Conservation (phyloP, 2,113 vertebrate species). For the Dicrurus megarhynchus region DNA sequence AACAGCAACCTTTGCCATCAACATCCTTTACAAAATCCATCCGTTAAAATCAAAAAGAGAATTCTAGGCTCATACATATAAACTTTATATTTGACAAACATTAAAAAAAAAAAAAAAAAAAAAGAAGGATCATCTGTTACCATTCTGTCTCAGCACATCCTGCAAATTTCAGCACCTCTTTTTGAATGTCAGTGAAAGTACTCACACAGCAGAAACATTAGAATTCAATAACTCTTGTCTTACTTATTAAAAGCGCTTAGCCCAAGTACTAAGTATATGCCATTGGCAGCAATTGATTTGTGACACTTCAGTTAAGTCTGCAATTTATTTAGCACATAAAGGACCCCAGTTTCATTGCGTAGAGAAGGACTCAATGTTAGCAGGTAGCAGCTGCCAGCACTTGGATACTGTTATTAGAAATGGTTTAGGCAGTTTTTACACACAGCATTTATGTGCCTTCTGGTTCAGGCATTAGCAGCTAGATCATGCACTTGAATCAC, state of each 20-base stretch:
- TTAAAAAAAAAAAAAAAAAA: background rate
- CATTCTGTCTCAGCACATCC: background rate
- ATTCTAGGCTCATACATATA: background rate
- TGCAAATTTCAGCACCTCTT: background rate
- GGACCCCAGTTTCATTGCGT: background rate
- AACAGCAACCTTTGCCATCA: background rate
- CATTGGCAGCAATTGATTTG: background rate
- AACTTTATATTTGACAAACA: background rate
- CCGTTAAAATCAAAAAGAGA: background rate
- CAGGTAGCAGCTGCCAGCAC: constrained; percentile 4
- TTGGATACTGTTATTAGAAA: background rate
- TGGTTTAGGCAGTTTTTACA: background rate
- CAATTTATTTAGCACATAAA: background rate
- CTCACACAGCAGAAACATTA: constrained; percentile 20
- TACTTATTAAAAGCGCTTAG: constrained; percentile 10
- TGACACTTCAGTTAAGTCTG: background rate
- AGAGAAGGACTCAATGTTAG: background rate
- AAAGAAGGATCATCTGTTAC: background rate
- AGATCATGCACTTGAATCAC: background rate
- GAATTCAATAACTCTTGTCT: constrained; percentile 19
- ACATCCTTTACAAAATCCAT: background rate
- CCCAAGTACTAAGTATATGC: background rate
- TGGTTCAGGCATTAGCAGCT: background rate
- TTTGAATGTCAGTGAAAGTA: background rate
- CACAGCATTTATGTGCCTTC: background rate